phyloP scores from a whole-genome alignment of 2,797 vertebrate species.

The Bufotes viridis region DNA sequence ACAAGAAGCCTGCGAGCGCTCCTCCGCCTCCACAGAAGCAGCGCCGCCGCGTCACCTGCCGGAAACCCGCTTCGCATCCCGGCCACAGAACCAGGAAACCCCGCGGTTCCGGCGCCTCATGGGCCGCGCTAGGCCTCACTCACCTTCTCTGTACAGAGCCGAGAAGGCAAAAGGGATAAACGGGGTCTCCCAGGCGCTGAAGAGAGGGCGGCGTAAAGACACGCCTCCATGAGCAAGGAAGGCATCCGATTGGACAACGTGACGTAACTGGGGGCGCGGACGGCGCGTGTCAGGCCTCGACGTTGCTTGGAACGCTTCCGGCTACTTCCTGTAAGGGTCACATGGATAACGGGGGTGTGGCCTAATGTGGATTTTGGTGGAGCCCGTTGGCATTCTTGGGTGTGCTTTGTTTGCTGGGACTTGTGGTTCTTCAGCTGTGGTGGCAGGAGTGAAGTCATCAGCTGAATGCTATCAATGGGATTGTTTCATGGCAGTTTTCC shows the following conservation, averaged over 20 bases:
- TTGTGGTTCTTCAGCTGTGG: too few species aligned
- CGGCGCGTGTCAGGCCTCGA: constrained; percentile 22
- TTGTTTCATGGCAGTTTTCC: too few species aligned
- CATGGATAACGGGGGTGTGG: too few species aligned
- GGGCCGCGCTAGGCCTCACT: constrained; percentile 71
- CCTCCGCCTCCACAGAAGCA: background rate
- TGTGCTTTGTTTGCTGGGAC: too few species aligned
- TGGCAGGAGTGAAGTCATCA: too few species aligned
- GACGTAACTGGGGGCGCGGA: background rate
- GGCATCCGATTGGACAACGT: background rate
- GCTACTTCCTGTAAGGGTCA: background rate
- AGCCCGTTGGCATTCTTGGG: too few species aligned
- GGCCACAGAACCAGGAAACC: background rate
- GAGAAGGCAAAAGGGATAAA: constrained; percentile 76
- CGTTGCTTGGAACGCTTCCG: background rate
- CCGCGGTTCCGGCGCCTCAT: background rate
- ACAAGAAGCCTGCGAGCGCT: too few species aligned
- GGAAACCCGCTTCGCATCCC: background rate
- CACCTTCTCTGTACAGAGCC: constrained; percentile 78
- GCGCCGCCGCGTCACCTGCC: background rate
- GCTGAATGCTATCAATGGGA: too few species aligned
- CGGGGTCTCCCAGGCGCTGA: constrained; percentile 84
- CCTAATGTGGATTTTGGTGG: too few species aligned
- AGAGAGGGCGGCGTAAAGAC: constrained; percentile 73
- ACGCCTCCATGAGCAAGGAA: background rate